Evolutionary conservation across 2,888 invertebrate species (phyloP).

Genomic region (Apamea anceps): DNA sequence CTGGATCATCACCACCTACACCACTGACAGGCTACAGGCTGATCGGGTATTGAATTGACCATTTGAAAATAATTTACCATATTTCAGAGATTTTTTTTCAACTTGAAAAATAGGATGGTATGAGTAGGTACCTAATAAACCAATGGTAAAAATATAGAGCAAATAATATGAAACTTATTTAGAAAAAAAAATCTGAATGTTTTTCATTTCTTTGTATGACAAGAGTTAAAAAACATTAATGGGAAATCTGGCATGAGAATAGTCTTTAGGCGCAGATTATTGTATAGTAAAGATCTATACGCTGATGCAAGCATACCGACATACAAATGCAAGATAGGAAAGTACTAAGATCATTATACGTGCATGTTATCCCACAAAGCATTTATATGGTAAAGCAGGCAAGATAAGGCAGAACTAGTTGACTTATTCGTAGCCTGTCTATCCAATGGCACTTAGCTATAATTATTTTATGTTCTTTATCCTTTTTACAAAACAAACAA

Average conservation of each 20-base stretch:
- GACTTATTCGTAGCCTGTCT: background rate
- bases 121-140: background rate
- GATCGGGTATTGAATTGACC: constrained; percentile 61
- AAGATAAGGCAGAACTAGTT: background rate
- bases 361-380: constrained; percentile 6
- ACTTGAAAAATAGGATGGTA: background rate
- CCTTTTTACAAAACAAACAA: background rate
- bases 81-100: background rate
- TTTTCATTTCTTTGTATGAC: background rate
- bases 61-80: background rate
- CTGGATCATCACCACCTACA: constrained; percentile 88
- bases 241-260: background rate
- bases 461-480: background rate
- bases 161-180: background rate
- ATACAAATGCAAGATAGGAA: background rate
- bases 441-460: background rate
- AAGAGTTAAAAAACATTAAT: background rate
- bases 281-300: background rate
- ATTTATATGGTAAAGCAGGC: background rate
- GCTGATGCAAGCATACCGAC: background rate
- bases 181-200: background rate
- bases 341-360: background rate
- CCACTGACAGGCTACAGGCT: constrained; percentile 79
- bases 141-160: background rate
- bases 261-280: no score